Evolutionary conservation across 2,797 vertebrate species (phyloP).

Genomic region (Champsocephalus gunnari): DNA sequence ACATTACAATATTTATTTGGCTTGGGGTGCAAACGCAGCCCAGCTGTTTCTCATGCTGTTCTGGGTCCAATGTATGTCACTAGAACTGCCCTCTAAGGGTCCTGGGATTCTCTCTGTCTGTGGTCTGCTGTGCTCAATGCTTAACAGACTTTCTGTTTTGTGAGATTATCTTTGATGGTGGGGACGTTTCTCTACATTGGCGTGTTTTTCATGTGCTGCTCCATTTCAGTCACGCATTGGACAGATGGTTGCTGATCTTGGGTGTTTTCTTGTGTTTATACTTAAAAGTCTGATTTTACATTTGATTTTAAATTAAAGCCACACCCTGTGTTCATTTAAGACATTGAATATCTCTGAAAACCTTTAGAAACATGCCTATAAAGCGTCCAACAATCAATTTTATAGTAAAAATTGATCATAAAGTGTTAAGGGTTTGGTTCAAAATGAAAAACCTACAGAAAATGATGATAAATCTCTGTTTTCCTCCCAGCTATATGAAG

Average conservation of each 20-base stretch:
- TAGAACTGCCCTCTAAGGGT: conserved; percentile 13
- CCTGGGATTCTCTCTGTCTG: conserved; percentile 20
- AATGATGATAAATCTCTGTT: not conserved
- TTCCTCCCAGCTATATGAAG: not conserved
- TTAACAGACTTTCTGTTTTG: conserved; percentile 24
- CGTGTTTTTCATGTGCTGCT: conserved; percentile 16
- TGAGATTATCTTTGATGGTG: conserved; percentile 41
- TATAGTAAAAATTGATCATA: not conserved
- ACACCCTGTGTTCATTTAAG: not conserved
- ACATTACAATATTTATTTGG: conserved; percentile 66
- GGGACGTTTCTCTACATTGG: conserved; percentile 13
- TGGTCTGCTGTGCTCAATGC: conserved; percentile 26
- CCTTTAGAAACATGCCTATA: not conserved
- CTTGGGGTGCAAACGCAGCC: conserved; percentile 61
- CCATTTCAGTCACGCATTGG: conserved; percentile 23
- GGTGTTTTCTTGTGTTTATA: not conserved
- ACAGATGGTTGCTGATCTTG: conserved; percentile 15
- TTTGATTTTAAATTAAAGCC: not conserved
- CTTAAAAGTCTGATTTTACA: not conserved
- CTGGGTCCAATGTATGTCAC: conserved; percentile 51
- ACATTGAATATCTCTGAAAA: not conserved
- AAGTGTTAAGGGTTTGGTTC: not conserved
- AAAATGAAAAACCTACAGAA: not conserved
- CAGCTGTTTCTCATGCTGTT: conserved; percentile 75
- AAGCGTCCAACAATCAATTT: not conserved